Evolutionary conservation across 1,140 invertebrate genomes (phyloP).

Genomic region (Achatina immaculata): DNA sequence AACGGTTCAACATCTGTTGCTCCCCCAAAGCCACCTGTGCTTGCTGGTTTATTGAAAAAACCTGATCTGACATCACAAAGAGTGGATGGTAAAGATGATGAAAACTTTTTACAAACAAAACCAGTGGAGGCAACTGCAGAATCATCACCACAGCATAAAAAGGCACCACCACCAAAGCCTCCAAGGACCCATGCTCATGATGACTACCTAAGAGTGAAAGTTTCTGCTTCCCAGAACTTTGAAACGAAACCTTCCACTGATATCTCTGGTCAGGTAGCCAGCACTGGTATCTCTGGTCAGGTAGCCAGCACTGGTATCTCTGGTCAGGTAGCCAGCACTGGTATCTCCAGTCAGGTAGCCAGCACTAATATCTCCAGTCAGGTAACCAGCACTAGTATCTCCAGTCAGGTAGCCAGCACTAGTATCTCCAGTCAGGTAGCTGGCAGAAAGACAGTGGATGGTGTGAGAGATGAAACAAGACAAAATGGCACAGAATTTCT

Average conservation of each 20-base stretch:
- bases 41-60: background rate
- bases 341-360: too few relatives aligned
- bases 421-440: background rate
- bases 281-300: too few relatives aligned
- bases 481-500: background rate
- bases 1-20: background rate
- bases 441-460: background rate
- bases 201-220: slow-evolving; percentile 44
- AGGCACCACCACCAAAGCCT: slow-evolving; percentile 73
- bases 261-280: background rate
- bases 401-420: too few relatives aligned
- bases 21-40: slow-evolving; percentile 14
- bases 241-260: background rate
- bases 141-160: slow-evolving; percentile 7
- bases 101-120: background rate
- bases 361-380: too few relatives aligned
- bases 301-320: too few relatives aligned
- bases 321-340: too few relatives aligned
- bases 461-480: background rate
- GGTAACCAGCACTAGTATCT: too few relatives aligned
- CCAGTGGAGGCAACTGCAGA: background rate
- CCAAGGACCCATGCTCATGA: slow-evolving; percentile 77
- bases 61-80: background rate
- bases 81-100: background rate
- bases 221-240: background rate